These are phyloP conservation scores for Macrophya annulata DNA, from an alignment of 2,888 invertebrate genomes.

Conservation along the genomic window DNA sequence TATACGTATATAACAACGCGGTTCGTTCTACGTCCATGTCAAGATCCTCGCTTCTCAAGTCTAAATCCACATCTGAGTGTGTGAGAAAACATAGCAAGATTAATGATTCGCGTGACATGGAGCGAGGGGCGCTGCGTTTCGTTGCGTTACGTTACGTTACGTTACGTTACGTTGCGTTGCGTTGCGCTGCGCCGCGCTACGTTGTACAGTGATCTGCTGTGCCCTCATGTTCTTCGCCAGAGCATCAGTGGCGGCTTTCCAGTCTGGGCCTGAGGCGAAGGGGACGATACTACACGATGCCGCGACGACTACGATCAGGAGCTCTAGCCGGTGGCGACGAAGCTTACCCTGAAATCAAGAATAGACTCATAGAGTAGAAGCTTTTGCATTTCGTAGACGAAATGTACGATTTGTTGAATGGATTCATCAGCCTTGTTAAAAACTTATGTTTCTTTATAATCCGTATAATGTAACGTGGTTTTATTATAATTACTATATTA, in stretches of 20 bases:
- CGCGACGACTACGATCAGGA: constrained; percentile 24
- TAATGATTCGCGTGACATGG: constrained; percentile 78
- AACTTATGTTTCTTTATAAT: background rate
- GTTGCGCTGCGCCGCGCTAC: background rate
- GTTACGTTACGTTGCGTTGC: background rate
- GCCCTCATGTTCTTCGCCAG: constrained; percentile 39
- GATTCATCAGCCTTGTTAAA: background rate
- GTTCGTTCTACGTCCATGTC: constrained; percentile 60
- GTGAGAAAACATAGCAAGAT: constrained; percentile 79
- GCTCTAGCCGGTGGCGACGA: constrained; percentile 2
- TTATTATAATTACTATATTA: constrained; percentile 23
- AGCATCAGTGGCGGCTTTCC: constrained; percentile 7
- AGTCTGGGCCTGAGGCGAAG: constrained; percentile 14
- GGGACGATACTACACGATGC: background rate
- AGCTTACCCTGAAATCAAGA: background rate
- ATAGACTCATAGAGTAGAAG: background rate
- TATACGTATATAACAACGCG: background rate
- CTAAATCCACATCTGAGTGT: constrained; percentile 79
- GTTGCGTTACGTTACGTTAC: background rate
- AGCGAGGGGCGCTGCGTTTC: constrained; percentile 65
- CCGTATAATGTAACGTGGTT: constrained; percentile 6
- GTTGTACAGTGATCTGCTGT: background rate
- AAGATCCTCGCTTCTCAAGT: constrained; percentile 75
- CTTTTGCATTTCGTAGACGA: background rate
- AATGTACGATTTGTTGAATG: background rate